A percentile compares a stretch with the other conserved stretches of the same genome.
Evolutionary conservation across 2,888 invertebrate species (phyloP).

Genomic region (Corythucha ciliata): DNA sequence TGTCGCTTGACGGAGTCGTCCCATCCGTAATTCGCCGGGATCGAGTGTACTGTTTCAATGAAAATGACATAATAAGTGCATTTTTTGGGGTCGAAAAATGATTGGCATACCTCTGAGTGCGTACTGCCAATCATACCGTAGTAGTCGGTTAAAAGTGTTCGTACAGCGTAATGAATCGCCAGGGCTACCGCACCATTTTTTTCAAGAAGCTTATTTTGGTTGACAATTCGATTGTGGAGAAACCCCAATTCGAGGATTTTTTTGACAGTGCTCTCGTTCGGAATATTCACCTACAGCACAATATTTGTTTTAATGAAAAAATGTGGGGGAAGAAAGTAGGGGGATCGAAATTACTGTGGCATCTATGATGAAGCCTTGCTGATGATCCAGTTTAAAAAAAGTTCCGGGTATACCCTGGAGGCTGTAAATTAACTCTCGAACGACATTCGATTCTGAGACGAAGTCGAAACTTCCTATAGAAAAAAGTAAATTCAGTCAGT

Average conservation of each 20-base stretch:
- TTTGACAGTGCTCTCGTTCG: slow-evolving; percentile 55
- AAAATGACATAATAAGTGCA: slow-evolving; percentile 11
- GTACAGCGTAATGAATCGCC: slow-evolving; percentile 74
- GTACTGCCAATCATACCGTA: slow-evolving; percentile 79
- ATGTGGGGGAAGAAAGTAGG: slow-evolving; percentile 2
- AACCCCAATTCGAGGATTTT: slow-evolving; percentile 79
- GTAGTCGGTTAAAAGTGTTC: slow-evolving; percentile 77
- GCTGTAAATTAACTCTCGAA: slow-evolving; percentile 71
- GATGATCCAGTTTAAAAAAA: slow-evolving; percentile 45
- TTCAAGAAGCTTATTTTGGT: slow-evolving; percentile 65
- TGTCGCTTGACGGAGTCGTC: slow-evolving; percentile 30
- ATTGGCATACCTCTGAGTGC: slow-evolving; percentile 66
- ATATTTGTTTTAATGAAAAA: not conserved
- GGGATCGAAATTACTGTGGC: slow-evolving; percentile 43
- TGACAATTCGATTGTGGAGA: slow-evolving; percentile 69
- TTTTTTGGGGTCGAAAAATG: slow-evolving; percentile 19
- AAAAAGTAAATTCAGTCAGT: not conserved
- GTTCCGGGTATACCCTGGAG: slow-evolving; percentile 83
- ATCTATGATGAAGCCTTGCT: slow-evolving; percentile 54
- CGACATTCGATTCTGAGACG: slow-evolving; percentile 40
- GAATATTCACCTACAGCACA: slow-evolving; percentile 38
- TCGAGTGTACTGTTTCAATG: not conserved
- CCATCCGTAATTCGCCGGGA: slow-evolving; percentile 21
- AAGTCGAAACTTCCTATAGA: slow-evolving; percentile 20
- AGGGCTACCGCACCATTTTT: slow-evolving; percentile 66